Percentiles rank a stretch among this genome's conserved stretches.
Evolutionary conservation across 2,888 invertebrate genomes (phyloP).

Genomic region (Ectemnius lituratus): DNA sequence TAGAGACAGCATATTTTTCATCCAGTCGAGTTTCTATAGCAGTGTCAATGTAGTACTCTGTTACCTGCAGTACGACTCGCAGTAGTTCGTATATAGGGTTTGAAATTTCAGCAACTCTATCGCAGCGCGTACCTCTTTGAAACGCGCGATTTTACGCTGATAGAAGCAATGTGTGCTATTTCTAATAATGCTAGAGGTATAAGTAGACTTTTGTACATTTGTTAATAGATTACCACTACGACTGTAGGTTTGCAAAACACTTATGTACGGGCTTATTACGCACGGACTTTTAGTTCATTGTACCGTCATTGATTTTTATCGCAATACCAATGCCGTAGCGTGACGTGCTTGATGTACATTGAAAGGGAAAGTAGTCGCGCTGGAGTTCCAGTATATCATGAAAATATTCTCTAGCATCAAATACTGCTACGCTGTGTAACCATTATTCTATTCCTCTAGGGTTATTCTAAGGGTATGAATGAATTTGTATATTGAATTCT

Average conservation of each 20-base stretch:
- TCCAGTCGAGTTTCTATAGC: too few relatives aligned
- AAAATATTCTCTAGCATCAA: slow-evolving; percentile 26
- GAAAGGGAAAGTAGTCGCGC: neutral
- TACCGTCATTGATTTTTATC: neutral
- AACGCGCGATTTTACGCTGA: too few relatives aligned
- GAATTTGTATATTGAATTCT: slow-evolving; percentile 51
- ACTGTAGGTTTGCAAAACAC: slow-evolving; percentile 26
- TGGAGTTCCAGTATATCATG: slow-evolving; percentile 26
- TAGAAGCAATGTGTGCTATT: too few relatives aligned
- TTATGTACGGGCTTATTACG: slow-evolving; percentile 8
- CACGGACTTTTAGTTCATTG: slow-evolving; percentile 10
- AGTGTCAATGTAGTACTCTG: too few relatives aligned
- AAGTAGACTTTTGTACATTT: slow-evolving; percentile 67
- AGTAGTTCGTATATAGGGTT: too few relatives aligned
- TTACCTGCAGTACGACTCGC: too few relatives aligned
- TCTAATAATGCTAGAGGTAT: too few relatives aligned
- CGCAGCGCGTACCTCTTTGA: too few relatives aligned
- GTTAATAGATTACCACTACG: slow-evolving; percentile 64
- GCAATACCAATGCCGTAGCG: too few relatives aligned
- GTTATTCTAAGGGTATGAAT: slow-evolving; percentile 32
- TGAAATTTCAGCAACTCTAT: too few relatives aligned
- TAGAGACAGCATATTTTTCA: too few relatives aligned
- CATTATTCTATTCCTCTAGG: slow-evolving; percentile 36
- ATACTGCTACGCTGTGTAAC: slow-evolving; percentile 38
- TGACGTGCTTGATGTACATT: neutral